These are phyloP conservation scores for Calephelis nemesis DNA, from an alignment of 1,140 invertebrate species.

Conservation along the genomic window DNA sequence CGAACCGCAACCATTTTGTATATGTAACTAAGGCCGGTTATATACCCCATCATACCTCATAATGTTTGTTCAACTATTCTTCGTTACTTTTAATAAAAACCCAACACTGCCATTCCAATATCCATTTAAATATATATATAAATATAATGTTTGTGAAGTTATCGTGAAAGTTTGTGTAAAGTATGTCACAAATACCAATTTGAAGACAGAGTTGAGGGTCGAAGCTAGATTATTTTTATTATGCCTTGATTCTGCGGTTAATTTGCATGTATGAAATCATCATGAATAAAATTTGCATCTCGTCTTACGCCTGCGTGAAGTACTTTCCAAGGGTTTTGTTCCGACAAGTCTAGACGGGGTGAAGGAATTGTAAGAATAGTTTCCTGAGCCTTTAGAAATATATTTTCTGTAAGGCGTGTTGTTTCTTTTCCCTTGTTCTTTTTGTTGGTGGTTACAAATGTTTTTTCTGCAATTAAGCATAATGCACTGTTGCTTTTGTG, in stretches of 20 bases:
- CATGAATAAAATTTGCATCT: slow-evolving; percentile 14
- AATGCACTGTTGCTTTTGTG: background rate
- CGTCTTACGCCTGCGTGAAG: slow-evolving; percentile 14
- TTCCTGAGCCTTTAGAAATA: slow-evolving; percentile 15
- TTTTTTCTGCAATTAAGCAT: slow-evolving; percentile 20
- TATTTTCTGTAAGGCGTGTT: slow-evolving; percentile 13
- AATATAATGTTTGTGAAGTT: no score
- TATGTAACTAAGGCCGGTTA: no score
- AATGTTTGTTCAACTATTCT: no score
- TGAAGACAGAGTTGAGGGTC: no score
- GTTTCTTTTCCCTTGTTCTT: slow-evolving; percentile 14
- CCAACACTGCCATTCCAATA: no score
- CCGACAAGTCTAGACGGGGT: slow-evolving; percentile 21
- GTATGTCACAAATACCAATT: background rate
- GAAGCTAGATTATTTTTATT: background rate
- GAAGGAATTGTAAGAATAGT: slow-evolving; percentile 20
- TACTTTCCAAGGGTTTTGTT: slow-evolving; percentile 1
- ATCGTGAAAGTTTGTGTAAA: no score
- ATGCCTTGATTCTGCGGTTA: slow-evolving; percentile 2
- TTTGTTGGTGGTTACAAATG: slow-evolving; percentile 12
- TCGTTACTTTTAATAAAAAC: no score
- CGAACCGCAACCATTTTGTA: no score
- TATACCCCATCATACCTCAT: no score
- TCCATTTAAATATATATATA: no score
- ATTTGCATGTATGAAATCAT: slow-evolving; percentile 11